These are phyloP conservation scores for Leptobrachium ailaonicum DNA, from an alignment of 2,113 vertebrate genomes.

Conservation along the genomic window DNA sequence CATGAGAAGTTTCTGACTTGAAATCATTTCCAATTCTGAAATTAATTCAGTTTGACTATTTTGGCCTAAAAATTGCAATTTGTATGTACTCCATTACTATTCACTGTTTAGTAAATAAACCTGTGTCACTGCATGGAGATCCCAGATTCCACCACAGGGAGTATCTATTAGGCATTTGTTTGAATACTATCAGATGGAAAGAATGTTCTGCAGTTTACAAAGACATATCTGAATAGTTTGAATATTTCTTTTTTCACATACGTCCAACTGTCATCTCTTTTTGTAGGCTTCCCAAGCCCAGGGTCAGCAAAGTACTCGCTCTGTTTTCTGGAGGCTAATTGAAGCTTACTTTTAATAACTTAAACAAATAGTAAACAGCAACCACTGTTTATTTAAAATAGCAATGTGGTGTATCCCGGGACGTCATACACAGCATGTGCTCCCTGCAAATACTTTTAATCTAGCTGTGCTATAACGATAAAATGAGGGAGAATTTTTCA, in stretches of 20 bases:
- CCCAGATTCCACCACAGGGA: neutral
- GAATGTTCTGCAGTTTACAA: neutral
- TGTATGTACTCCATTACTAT: too few relatives aligned
- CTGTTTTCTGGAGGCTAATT: conserved; percentile 21
- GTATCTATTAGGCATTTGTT: neutral
- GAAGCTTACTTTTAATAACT: conserved; percentile 14
- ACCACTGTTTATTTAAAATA: neutral
- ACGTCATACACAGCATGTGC: neutral
- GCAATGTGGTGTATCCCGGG: neutral
- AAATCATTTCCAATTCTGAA: too few relatives aligned
- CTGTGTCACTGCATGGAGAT: neutral
- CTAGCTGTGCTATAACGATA: conserved; percentile 9
- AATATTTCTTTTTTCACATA: conserved; percentile 19
- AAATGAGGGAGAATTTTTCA: neutral
- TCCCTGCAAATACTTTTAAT: neutral
- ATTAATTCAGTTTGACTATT: too few relatives aligned
- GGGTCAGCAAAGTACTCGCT: conserved; percentile 30
- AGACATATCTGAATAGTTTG: neutral
- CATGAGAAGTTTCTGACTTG: too few relatives aligned
- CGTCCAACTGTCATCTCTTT: neutral
- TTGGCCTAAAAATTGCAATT: too few relatives aligned
- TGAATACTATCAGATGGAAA: neutral
- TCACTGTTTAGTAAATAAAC: too few relatives aligned
- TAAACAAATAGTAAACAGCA: conserved; percentile 2
- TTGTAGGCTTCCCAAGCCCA: conserved; percentile 7